These are phyloP conservation scores for Serranus cabrilla DNA, from an alignment of 2,797 vertebrate genomes.

Conservation along the genomic window DNA sequence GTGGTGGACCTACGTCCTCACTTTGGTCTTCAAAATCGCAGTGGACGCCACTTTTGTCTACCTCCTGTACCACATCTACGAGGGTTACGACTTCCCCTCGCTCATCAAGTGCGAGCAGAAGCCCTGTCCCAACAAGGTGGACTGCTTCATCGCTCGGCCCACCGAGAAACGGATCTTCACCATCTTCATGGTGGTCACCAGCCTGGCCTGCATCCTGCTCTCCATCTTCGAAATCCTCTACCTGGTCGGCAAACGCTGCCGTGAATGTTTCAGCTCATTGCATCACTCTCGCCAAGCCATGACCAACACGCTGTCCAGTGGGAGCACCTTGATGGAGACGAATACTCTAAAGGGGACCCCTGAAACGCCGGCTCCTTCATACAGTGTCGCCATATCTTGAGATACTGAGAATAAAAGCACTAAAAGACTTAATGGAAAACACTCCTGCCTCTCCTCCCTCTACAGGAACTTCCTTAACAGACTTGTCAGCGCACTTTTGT, in stretches of 20 bases:
- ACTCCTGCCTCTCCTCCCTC: not conserved
- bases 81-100: conserved; percentile 89
- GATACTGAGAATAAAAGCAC: not conserved
- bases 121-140: conserved; percentile 92
- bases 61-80: conserved; percentile 90
- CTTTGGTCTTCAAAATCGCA: conserved; percentile 89
- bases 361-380: conserved; percentile 69
- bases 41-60: conserved; percentile 92
- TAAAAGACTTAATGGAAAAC: conserved; percentile 21
- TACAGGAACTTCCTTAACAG: conserved; percentile 29
- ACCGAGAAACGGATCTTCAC: conserved; percentile 94
- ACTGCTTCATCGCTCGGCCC: conserved; percentile 93
- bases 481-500: conserved; percentile 23
- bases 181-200: conserved; percentile 92
- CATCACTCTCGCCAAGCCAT: conserved; percentile 44
- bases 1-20: conserved; percentile 96
- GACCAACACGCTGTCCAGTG: conserved; percentile 63
- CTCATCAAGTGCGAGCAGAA: conserved; percentile 89
- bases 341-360: conserved; percentile 45
- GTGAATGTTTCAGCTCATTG: conserved; percentile 55
- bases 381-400: conserved; percentile 55
- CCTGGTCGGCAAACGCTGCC: conserved; percentile 88
- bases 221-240: conserved; percentile 89
- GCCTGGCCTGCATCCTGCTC: conserved; percentile 88
- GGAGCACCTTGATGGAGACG: conserved; percentile 66